Conservation (phyloP, 2,797 vertebrate species). For the Sebastes reedi region DNA sequence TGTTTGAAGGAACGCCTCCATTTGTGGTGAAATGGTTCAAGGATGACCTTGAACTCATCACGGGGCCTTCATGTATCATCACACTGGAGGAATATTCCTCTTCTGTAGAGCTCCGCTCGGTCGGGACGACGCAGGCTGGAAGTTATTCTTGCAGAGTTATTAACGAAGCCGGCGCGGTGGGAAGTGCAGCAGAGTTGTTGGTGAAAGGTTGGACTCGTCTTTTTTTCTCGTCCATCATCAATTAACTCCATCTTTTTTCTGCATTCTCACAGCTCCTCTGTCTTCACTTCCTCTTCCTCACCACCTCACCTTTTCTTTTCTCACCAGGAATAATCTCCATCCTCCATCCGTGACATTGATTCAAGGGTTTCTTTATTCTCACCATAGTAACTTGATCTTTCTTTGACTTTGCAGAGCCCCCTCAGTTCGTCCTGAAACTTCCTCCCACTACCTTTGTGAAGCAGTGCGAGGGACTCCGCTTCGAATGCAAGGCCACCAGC, state of each 20-base stretch:
- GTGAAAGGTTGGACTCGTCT: slow-evolving; percentile 90
- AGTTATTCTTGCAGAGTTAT: slow-evolving; percentile 90
- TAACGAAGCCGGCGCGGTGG: slow-evolving; percentile 90
- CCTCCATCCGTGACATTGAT: slow-evolving; percentile 6
- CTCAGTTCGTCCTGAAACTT: slow-evolving; percentile 92
- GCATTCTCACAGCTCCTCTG: slow-evolving; percentile 28
- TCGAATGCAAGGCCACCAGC: slow-evolving; percentile 91
- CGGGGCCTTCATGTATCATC: slow-evolving; percentile 87
- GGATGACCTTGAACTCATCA: slow-evolving; percentile 87
- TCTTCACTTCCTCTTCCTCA: slow-evolving; percentile 13
- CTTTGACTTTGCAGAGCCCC: slow-evolving; percentile 90
- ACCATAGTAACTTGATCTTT: slow-evolving; percentile 35
- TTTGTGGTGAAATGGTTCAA: slow-evolving; percentile 94
- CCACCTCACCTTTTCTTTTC: background rate
- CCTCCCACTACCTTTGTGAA: slow-evolving; percentile 88
- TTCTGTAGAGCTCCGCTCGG: slow-evolving; percentile 89
- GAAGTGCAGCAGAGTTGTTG: slow-evolving; percentile 86
- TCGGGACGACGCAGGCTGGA: slow-evolving; percentile 86
- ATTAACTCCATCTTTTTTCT: slow-evolving; percentile 55
- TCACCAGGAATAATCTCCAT: slow-evolving; percentile 26
- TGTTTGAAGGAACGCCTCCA: slow-evolving; percentile 91
- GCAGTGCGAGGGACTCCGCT: slow-evolving; percentile 84
- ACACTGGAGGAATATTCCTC: slow-evolving; percentile 86
- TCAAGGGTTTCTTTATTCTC: background rate
- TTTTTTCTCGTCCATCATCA: slow-evolving; percentile 42